phyloP scores from a whole-genome alignment of 2,888 invertebrate species.

The Idaea biselata region DNA sequence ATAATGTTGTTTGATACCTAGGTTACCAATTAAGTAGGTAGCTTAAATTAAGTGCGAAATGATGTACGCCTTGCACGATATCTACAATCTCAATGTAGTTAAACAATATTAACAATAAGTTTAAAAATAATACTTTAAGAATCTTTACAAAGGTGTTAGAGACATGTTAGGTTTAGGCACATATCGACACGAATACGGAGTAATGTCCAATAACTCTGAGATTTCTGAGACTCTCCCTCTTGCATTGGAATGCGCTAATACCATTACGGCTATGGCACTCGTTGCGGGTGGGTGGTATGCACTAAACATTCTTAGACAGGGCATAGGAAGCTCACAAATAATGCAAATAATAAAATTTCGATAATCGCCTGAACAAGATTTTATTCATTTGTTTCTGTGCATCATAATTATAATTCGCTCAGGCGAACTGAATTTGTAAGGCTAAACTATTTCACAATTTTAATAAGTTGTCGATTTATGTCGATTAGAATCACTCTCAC shows the following conservation, averaged over 20 bases:
- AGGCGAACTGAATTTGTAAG: neutral
- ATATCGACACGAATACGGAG: neutral
- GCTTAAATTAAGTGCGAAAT: neutral
- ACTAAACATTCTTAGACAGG: slow-evolving; percentile 37
- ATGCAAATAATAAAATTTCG: neutral
- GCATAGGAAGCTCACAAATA: slow-evolving; percentile 7
- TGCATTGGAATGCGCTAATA: slow-evolving; percentile 59
- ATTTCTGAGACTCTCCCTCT: slow-evolving; percentile 8
- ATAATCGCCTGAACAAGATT: neutral
- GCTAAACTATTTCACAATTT: neutral
- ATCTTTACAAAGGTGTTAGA: too few species aligned
- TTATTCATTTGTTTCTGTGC: neutral
- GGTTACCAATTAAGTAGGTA: neutral
- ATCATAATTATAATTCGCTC: neutral
- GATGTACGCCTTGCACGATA: too few species aligned
- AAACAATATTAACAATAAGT: too few species aligned
- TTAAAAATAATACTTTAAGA: too few species aligned
- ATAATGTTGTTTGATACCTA: neutral
- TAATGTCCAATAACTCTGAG: neutral
- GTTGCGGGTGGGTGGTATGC: slow-evolving; percentile 48
- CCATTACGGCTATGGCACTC: slow-evolving; percentile 54
- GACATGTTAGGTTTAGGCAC: too few species aligned
- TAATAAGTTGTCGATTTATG: too few species aligned
- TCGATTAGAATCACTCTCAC: too few species aligned
- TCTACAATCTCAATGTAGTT: too few species aligned